Evolutionary conservation across 1,140 invertebrate species (phyloP).

Genomic region (Atta cephalotes): DNA sequence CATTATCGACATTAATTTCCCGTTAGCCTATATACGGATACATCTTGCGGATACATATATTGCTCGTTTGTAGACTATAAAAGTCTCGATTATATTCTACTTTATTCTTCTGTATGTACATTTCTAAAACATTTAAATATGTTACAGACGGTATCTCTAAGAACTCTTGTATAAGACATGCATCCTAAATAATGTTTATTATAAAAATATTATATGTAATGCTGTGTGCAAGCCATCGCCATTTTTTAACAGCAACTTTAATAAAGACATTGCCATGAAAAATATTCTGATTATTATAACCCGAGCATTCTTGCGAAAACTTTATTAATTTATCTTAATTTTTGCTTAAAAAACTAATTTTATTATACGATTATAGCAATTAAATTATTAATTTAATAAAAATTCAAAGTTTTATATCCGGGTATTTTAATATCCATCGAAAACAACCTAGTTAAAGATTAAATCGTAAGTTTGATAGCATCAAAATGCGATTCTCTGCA

Average conservation of each 20-base stretch:
- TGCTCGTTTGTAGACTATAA: constrained; percentile 69
- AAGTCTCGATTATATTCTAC: constrained; percentile 58
- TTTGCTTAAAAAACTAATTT: neutral
- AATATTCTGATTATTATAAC: constrained; percentile 10
- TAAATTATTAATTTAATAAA: neutral
- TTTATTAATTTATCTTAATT: neutral
- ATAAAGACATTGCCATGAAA: constrained; percentile 81
- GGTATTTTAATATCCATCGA: neutral
- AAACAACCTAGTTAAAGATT: neutral
- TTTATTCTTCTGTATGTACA: constrained; percentile 36
- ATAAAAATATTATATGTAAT: constrained; percentile 72
- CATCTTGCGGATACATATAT: constrained; percentile 43
- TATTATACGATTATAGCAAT: neutral
- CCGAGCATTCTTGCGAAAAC: neutral
- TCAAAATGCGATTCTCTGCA: neutral
- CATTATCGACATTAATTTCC: neutral
- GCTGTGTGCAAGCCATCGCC: constrained; percentile 76
- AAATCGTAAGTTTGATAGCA: constrained; percentile 10
- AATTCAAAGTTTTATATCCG: neutral
- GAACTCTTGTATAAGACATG: constrained; percentile 69
- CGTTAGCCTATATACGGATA: constrained; percentile 19
- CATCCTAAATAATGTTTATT: constrained; percentile 82
- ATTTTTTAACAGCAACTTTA: constrained; percentile 79
- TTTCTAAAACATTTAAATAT: constrained; percentile 60
- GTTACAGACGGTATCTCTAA: constrained; percentile 65